Evolutionary conservation across 2,797 vertebrate genomes (phyloP).

Genomic region (Alauda arvensis): DNA sequence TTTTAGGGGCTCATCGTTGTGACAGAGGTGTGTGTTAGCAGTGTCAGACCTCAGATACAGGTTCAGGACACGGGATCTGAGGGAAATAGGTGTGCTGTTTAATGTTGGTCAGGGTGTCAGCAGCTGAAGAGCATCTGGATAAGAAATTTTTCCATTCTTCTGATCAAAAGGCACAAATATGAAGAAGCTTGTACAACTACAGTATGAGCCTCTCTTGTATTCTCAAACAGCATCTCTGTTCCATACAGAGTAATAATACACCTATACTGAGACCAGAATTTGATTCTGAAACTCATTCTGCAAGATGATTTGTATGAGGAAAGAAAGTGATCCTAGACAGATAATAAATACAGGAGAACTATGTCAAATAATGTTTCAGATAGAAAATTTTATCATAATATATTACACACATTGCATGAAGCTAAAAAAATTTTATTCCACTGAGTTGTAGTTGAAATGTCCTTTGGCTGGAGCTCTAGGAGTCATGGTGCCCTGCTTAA

Average conservation of each 20-base stretch:
- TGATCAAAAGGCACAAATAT: not conserved
- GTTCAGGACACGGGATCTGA: not conserved
- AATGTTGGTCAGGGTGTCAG: not conserved
- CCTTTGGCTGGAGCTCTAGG: not conserved
- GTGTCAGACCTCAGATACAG: not conserved
- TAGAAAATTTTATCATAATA: not conserved
- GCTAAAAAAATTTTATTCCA: not conserved
- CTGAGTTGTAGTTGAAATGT: not conserved
- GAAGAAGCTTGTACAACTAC: not conserved
- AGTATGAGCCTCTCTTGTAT: not conserved
- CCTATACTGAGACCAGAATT: not conserved
- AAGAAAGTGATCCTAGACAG: not conserved
- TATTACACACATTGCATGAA: not conserved
- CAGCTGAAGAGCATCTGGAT: not conserved
- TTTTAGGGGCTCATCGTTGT: not conserved
- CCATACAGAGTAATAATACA: not conserved
- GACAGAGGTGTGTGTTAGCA: not conserved
- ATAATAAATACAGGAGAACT: not conserved
- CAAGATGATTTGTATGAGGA: not conserved
- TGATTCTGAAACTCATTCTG: not conserved
- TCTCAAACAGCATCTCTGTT: not conserved
- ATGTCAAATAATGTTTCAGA: not conserved
- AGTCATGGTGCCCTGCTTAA: fast-evolving
- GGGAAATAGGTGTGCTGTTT: not conserved
- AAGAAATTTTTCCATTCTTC: not conserved